phyloP scores from a whole-genome alignment of 2,888 invertebrate species.

The Galerucella nymphaeae region DNA sequence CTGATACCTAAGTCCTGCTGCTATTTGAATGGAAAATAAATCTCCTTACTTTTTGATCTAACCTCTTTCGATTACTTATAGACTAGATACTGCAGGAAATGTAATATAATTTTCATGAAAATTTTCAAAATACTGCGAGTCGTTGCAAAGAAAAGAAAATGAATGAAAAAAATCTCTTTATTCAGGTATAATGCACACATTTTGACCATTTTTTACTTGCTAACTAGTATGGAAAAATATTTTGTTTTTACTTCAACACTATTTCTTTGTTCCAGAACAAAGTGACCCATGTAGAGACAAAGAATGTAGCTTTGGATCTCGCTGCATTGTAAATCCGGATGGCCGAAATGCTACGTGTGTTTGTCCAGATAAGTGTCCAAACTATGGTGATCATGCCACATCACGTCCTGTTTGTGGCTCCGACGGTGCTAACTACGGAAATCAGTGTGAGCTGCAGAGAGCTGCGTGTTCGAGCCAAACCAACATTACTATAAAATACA shows the following conservation, averaged over 20 bases:
- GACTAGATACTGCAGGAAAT: too few species aligned
- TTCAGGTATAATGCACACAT: too few species aligned
- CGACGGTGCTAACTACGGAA: constrained; percentile 86
- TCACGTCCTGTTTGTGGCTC: constrained; percentile 84
- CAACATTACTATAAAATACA: constrained; percentile 84
- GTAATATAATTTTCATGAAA: too few species aligned
- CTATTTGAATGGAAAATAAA: too few species aligned
- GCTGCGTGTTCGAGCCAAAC: constrained; percentile 80
- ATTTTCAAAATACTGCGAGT: too few species aligned
- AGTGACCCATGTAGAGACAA: constrained; percentile 79
- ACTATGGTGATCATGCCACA: constrained; percentile 85
- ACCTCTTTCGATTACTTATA: too few species aligned
- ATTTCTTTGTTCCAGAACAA: constrained; percentile 67
- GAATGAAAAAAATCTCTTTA: too few species aligned
- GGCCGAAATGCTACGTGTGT: constrained; percentile 80
- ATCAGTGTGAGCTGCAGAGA: constrained; percentile 85
- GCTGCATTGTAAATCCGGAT: constrained; percentile 75
- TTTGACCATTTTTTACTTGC: too few species aligned
- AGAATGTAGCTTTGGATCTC: constrained; percentile 76
- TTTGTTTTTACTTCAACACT: neutral
- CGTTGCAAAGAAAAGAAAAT: too few species aligned
- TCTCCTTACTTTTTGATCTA: too few species aligned
- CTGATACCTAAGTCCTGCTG: too few species aligned
- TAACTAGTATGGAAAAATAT: too few species aligned
- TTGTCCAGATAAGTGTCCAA: constrained; percentile 82